Evolutionary conservation across 1,140 invertebrate species (phyloP).

Genomic region (Anthonomus grandis): DNA sequence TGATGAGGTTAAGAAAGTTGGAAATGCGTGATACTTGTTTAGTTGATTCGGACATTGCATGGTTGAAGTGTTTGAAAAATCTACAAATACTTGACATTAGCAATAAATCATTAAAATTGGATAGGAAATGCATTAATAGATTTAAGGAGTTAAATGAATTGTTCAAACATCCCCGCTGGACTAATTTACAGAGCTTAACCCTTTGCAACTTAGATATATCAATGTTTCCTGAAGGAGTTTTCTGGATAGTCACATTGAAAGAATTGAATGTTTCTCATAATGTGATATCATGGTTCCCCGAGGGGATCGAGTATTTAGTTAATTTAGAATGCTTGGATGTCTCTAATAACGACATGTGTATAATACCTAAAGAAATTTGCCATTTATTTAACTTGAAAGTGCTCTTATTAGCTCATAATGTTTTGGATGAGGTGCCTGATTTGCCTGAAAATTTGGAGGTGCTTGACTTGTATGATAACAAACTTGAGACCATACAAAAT

Average conservation of each 20-base stretch:
- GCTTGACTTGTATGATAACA: slow-evolving; percentile 20
- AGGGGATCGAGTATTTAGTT: slow-evolving; percentile 10
- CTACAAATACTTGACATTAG: slow-evolving; percentile 15
- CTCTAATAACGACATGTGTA: slow-evolving; percentile 13
- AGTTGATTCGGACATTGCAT: slow-evolving; percentile 9
- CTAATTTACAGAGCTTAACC: slow-evolving; percentile 6
- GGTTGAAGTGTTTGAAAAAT: slow-evolving; percentile 7
- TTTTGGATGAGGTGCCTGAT: slow-evolving; percentile 8
- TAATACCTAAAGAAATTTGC: slow-evolving; percentile 10
- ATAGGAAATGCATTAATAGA: slow-evolving; percentile 9
- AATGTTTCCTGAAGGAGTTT: slow-evolving; percentile 13
- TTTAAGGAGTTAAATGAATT: slow-evolving; percentile 8
- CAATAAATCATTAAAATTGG: neutral
- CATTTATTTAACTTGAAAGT: slow-evolving; percentile 9
- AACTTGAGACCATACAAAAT: slow-evolving; percentile 2
- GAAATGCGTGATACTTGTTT: slow-evolving; percentile 15
- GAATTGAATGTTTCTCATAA: slow-evolving; percentile 18
- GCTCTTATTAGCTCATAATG: slow-evolving; percentile 7
- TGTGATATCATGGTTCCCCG: slow-evolving; percentile 15
- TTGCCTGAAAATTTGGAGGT: slow-evolving; percentile 7
- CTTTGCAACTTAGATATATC: slow-evolving; percentile 7
- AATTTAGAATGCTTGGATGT: slow-evolving; percentile 18
- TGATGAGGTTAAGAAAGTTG: slow-evolving; percentile 7
- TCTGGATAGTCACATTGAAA: slow-evolving; percentile 11
- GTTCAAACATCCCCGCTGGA: slow-evolving; percentile 3